A percentile compares a stretch with the other conserved stretches of the same genome.
Evolutionary conservation across 2,888 invertebrate genomes (phyloP).

Genomic region (Syritta pipiens): DNA sequence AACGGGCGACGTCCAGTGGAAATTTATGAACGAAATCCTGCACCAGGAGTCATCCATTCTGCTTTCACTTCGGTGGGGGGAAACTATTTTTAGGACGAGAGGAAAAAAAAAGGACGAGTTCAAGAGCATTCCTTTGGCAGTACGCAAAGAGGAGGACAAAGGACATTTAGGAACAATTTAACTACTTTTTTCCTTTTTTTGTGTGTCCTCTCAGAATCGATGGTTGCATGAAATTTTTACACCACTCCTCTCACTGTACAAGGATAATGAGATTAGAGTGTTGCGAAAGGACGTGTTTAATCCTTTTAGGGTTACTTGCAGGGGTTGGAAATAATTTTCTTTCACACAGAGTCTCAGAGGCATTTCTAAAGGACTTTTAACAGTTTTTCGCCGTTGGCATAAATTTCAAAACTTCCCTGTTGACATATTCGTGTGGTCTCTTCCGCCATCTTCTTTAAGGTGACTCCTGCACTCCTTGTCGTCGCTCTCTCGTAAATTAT

Average conservation of each 20-base stretch:
- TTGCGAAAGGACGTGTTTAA: conserved; percentile 42
- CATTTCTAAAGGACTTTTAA: conserved; percentile 19
- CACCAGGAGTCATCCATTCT: conserved; percentile 37
- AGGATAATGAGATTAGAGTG: conserved; percentile 55
- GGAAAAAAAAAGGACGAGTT: background rate
- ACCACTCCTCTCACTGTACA: conserved; percentile 38
- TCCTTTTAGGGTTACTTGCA: background rate
- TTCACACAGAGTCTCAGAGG: background rate
- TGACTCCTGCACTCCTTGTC: too few species aligned
- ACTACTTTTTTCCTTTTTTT: background rate
- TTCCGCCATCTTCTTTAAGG: conserved; percentile 23
- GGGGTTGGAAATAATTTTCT: background rate
- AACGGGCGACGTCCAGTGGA: conserved; percentile 46
- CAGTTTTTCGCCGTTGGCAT: conserved; percentile 26
- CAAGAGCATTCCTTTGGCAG: conserved; percentile 38
- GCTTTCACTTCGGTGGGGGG: conserved; percentile 4
- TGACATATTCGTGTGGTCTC: conserved; percentile 48
- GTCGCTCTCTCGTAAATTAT: conserved; percentile 21
- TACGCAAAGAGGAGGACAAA: conserved; percentile 57
- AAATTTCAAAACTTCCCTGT: conserved; percentile 49
- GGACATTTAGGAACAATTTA: conserved; percentile 62
- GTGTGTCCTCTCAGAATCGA: conserved; percentile 36
- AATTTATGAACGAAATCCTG: conserved; percentile 65
- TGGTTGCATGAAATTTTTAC: conserved; percentile 56
- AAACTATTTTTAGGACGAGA: conserved; percentile 45